Evolutionary conservation across 2,113 vertebrate species (phyloP).

Genomic region (Dendropsophus ebraccatus): DNA sequence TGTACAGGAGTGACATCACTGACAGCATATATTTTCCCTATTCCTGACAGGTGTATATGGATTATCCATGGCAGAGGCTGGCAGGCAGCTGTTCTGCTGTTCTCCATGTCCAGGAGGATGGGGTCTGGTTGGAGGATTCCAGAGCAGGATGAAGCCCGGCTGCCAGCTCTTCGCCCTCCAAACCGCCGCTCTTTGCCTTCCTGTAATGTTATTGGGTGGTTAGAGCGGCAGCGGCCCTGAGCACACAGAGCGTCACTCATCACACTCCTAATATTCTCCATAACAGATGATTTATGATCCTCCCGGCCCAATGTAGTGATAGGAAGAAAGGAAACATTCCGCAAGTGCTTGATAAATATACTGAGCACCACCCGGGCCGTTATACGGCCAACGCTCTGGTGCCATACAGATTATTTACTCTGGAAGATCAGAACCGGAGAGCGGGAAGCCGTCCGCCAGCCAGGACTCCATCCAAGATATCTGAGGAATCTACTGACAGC

Average conservation of each 20-base stretch:
- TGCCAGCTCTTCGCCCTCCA: conserved; percentile 50
- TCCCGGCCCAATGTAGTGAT: not conserved
- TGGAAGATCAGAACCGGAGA: conserved; percentile 6
- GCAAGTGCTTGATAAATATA: conserved; percentile 48
- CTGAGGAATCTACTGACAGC: not conserved
- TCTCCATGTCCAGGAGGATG: no score
- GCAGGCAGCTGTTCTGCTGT: not conserved
- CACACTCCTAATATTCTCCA: conserved; percentile 51
- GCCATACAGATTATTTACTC: conserved; percentile 29
- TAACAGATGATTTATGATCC: conserved; percentile 37
- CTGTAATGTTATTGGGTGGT: conserved; percentile 50
- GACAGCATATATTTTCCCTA: no score
- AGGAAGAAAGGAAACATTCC: conserved; percentile 48
- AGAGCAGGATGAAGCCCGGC: conserved; percentile 17
- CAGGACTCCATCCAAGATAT: not conserved
- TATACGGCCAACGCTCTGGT: not conserved
- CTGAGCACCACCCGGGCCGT: not conserved
- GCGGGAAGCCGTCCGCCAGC: not conserved
- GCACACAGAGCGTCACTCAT: conserved; percentile 41
- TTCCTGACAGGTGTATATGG: not conserved
- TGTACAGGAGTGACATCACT: no score
- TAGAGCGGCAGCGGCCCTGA: conserved; percentile 42
- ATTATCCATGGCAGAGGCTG: no score
- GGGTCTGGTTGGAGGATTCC: not conserved
- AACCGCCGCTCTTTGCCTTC: conserved; percentile 41